Percentiles rank a stretch among this genome's conserved stretches.
Evolutionary conservation across 2,888 invertebrate species (phyloP).

Genomic region (Thyatira batis): DNA sequence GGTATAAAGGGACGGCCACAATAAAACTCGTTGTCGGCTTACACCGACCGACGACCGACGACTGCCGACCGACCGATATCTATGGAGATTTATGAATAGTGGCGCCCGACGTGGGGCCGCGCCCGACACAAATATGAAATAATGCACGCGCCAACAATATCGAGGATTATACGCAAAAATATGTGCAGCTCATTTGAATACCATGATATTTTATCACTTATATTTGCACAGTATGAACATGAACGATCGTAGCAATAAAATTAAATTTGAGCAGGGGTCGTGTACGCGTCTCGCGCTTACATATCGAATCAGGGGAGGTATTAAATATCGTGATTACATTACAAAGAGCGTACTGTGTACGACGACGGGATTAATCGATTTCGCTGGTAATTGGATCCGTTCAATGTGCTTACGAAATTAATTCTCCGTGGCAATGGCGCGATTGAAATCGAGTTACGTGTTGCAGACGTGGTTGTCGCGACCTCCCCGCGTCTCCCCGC

Average conservation of each 20-base stretch:
- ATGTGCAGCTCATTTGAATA: neutral
- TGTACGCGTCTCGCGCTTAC: neutral
- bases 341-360: neutral
- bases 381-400: conserved; percentile 22
- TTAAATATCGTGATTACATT: neutral
- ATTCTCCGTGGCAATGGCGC: conserved; percentile 17
- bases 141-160: neutral
- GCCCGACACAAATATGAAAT: neutral
- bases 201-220: neutral
- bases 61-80: neutral
- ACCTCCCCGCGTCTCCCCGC: neutral
- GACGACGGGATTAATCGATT: conserved; percentile 21
- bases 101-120: neutral
- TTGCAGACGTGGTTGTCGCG: neutral
- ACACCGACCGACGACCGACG: too few species aligned
- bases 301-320: neutral
- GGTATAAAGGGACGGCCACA: neutral
- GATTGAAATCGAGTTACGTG: conserved; percentile 15
- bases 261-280: neutral
- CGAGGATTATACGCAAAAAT: neutral
- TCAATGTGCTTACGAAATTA: conserved; percentile 28
- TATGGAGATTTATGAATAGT: neutral
- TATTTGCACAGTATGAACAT: neutral
- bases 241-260: neutral
- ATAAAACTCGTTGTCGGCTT: neutral